Evolutionary conservation across 2,888 invertebrate genomes (phyloP), one percentile per base, ranked within the genome.

Genomic region (Daptonema setosum): DNA sequence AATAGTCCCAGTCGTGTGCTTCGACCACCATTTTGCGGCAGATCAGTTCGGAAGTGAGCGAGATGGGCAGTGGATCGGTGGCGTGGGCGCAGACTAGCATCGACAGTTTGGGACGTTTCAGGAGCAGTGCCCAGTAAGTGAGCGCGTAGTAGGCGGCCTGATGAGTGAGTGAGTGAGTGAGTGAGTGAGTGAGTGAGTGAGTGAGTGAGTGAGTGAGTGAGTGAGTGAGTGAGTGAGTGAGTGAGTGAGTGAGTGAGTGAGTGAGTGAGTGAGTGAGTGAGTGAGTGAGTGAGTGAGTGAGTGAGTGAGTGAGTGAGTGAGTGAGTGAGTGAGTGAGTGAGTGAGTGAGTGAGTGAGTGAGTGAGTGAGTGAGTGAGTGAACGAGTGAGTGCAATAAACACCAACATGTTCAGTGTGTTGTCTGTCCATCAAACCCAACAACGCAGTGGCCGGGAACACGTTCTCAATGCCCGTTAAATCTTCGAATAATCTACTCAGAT

Each of bases 1-100:
- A 67, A 55, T 66, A 67, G 43, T 65, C 65, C 65, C 65, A 67
- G 50, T 67, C 66, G 55, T 63, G 62, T 26, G 63, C 61, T 63
- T 64, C n/a, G 11, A 20, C 20, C 20, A n/a, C 53, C 53, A 53
- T 11, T 17, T n/a, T 17, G 20, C n/a, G 11, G 52, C 52, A 52
- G 5, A 52, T 26, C 11, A 26, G 5, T 11, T 11, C 26, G 28
- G 24, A 5, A 11, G 24, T 24, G 5, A 68, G 54, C 2, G 63
- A 60, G 50, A 67, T 61, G 8, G 64, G 63, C 11, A 68, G 57
- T 1, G 67, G 66, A 28, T 68, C 64, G 29, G 60, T 60, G 8
- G 67, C 61, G 58, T 64, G 63, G 1, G 67, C 64, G 29, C 65
- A 64, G 24, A 67, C 55, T 54, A 66, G 63, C 53, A 62, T 63